Conservation (phyloP, 2,888 invertebrate genomes). For the Scaptomyza polygonia region DNA sequence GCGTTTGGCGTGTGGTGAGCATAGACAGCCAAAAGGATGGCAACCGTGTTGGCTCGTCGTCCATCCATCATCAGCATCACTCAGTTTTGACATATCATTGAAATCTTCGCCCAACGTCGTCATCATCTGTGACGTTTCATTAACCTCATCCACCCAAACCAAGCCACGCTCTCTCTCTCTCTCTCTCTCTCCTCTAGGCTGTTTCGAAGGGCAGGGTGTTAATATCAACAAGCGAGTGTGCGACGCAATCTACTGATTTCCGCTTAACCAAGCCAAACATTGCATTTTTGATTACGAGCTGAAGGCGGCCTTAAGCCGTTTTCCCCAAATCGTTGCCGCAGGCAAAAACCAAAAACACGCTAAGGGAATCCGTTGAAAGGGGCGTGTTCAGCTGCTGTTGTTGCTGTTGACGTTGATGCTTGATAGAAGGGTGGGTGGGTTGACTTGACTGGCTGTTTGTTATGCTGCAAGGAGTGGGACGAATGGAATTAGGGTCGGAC, state of each 20-base stretch:
- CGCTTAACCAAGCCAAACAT: constrained; percentile 81
- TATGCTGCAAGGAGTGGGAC: not conserved
- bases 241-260: constrained; percentile 79
- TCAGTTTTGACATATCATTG: constrained; percentile 82
- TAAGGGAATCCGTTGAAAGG: constrained; percentile 16
- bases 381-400: constrained; percentile 35
- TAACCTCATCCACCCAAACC: constrained; percentile 53
- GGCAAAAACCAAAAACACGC: constrained; percentile 31
- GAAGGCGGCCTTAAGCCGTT: constrained; percentile 55
- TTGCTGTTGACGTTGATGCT: constrained; percentile 16
- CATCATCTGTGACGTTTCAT: constrained; percentile 82
- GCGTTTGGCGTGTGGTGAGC: not conserved
- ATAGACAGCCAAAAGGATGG: constrained; percentile 29
- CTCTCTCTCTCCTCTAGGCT: not conserved
- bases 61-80: constrained; percentile 81
- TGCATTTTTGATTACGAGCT: constrained; percentile 78
- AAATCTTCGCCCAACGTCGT: constrained; percentile 69
- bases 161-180: not conserved
- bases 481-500: constrained; percentile 8
- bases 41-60: constrained; percentile 34
- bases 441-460: constrained; percentile 28
- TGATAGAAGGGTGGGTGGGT: constrained; percentile 36
- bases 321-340: constrained; percentile 48
- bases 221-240: constrained; percentile 76
- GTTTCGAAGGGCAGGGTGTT: constrained; percentile 55